These are phyloP conservation scores for Amiota minor DNA, from an alignment of 2,888 invertebrate species.

Conservation along the genomic window DNA sequence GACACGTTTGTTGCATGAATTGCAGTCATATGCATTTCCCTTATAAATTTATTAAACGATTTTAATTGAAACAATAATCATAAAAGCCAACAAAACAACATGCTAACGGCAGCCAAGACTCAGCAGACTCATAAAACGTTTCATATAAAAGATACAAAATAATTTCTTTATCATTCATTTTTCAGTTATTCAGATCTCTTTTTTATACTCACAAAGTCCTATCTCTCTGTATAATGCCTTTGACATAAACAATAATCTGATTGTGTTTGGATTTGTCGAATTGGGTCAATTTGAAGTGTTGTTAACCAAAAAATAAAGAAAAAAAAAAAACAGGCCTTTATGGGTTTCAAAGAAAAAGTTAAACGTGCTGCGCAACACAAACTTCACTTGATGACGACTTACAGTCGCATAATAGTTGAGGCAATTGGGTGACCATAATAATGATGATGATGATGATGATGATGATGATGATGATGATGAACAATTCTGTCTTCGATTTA, in stretches of 20 bases:
- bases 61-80: slow-evolving; percentile 20
- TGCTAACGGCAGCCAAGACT: too few relatives aligned
- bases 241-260: neutral
- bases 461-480: too few relatives aligned
- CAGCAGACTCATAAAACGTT: neutral
- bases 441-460: too few relatives aligned
- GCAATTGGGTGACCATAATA: too few relatives aligned
- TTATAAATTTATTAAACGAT: slow-evolving; percentile 6
- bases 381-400: neutral
- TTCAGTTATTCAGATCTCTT: neutral
- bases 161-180: neutral
- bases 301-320: too few relatives aligned
- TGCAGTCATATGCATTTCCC: slow-evolving; percentile 4
- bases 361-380: too few relatives aligned
- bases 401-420: too few relatives aligned
- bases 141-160: neutral
- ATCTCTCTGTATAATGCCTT: neutral
- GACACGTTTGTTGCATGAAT: neutral
- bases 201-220: neutral
- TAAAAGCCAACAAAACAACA: neutral
- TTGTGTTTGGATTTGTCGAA: neutral
- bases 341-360: neutral
- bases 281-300: neutral
- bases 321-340: neutral
- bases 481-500: too few relatives aligned